Percentiles rank a stretch among this genome's conserved stretches.
These are phyloP conservation scores for Dicranocentrus wangi DNA, from an alignment of 2,888 invertebrate genomes.

Conservation along the genomic window DNA sequence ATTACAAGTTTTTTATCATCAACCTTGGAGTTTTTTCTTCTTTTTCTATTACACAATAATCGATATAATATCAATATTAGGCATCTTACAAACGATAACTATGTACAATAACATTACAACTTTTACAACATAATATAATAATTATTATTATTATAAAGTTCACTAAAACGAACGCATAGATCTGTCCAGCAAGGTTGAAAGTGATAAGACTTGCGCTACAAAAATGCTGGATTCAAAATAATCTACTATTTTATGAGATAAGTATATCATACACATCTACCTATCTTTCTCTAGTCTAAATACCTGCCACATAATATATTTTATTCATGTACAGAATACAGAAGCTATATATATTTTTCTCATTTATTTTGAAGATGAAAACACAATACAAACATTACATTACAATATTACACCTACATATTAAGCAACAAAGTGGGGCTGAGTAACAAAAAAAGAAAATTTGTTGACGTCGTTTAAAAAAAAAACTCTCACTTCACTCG, in stretches of 20 bases:
- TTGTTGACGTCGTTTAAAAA: background rate
- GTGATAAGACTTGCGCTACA: too few species aligned
- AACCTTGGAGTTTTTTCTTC: conserved; percentile 28
- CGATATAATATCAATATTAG: conserved; percentile 6
- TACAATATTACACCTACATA: background rate
- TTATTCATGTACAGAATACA: too few species aligned
- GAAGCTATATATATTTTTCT: too few species aligned
- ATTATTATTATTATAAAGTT: conserved; percentile 1
- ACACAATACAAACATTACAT: too few species aligned
- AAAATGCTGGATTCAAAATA: too few species aligned
- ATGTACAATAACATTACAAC: background rate
- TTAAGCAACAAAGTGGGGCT: conserved; percentile 4
- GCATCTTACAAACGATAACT: background rate
- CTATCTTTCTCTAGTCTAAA: too few species aligned
- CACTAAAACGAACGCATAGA: background rate
- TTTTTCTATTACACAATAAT: background rate
- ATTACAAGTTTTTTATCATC: conserved; percentile 45
- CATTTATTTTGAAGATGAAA: too few species aligned
- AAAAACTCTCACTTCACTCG: background rate
- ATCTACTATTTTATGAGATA: too few species aligned
- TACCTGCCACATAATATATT: too few species aligned
- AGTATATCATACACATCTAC: too few species aligned
- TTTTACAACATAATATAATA: too few species aligned
- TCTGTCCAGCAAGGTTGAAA: too few species aligned
- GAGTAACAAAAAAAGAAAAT: conserved; percentile 17